Evolutionary conservation across 2,113 vertebrate genomes (phyloP), one percentile per base, ranked within the genome.

Genomic region (Ginglymostoma cirratum): DNA sequence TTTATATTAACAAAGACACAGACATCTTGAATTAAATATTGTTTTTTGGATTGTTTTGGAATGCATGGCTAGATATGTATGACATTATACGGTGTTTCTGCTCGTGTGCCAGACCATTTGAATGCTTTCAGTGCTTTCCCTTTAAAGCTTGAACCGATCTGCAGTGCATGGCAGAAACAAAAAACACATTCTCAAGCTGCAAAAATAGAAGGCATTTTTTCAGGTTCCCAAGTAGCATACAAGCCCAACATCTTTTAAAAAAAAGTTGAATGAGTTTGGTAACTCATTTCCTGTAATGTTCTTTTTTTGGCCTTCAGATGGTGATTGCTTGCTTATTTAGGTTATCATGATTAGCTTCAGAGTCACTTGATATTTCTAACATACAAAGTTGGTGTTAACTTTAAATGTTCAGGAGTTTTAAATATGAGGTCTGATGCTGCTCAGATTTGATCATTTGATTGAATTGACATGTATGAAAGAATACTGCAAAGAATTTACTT

Each of bases 51-150:
- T 65, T 90, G 86, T 55, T 89, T 10, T 55, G 86, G 86, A 89
- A 89, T 89, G 55, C 17, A 5, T 17, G 87, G 7, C 52, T 19
- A 92, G 87, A 19, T 92, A 34, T 5, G 12, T 61, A 65, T n/a
- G 4, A 55, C 87, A 92, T n/a, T 65, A 52, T 61, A 34, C 27
- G 4, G 48, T 12, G 48, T 27, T n/a, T 34, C 87, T 34, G 87
- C 61, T 52, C 65, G 87, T 34, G 87, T 92, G 87, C 55, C 87
- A 92, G 30, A 92, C 30, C 87, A 65, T 92, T 34, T 65, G 87
- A 92, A 92, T 15, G 55, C 55, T 34, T 61, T 65, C 52, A 92
- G 34, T 92, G 87, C 55, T 34, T 92, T 92, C 55, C 87, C 87
- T n/a, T 92, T n/a, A 61, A 61, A n/a, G 87, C 52, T 65, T 34